These are phyloP conservation scores for Macroteleia sp. DNA, from an alignment of 2,888 invertebrate species.

Conservation along the genomic window DNA sequence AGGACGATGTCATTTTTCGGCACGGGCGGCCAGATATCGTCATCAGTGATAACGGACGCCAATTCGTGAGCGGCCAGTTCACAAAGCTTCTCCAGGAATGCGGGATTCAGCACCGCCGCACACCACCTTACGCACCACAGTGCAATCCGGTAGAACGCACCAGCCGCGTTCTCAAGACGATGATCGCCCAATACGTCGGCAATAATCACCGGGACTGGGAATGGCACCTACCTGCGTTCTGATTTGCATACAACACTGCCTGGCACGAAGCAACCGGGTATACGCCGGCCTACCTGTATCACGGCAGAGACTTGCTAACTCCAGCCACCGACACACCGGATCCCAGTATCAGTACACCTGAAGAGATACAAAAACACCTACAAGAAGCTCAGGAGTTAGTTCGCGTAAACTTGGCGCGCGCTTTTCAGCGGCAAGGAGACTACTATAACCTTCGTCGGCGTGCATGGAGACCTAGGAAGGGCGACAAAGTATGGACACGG, in stretches of 20 bases:
- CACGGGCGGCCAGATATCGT: background rate
- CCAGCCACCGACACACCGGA: no score
- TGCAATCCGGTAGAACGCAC: conserved; percentile 17
- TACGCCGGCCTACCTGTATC: background rate
- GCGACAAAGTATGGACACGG: background rate
- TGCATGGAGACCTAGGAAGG: background rate
- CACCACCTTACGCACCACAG: no score
- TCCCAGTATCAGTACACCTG: no score
- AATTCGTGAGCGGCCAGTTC: conserved; percentile 1
- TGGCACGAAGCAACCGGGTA: background rate
- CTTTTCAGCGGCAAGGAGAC: conserved; percentile 25
- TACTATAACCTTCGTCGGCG: conserved; percentile 19
- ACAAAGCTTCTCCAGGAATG: background rate
- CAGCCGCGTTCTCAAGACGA: conserved; percentile 73
- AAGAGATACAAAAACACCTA: no score
- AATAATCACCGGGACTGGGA: background rate
- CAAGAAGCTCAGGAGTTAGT: conserved; percentile 5
- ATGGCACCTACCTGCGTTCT: background rate
- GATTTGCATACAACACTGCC: background rate
- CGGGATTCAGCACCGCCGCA: conserved; percentile 53
- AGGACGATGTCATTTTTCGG: background rate
- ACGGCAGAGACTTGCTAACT: conserved; percentile 22
- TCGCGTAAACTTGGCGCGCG: background rate
- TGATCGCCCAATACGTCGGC: conserved; percentile 61
- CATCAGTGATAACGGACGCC: background rate